These are phyloP conservation scores for Empidonax alnorum DNA, from an alignment of 2,113 vertebrate species.

Conservation along the genomic window DNA sequence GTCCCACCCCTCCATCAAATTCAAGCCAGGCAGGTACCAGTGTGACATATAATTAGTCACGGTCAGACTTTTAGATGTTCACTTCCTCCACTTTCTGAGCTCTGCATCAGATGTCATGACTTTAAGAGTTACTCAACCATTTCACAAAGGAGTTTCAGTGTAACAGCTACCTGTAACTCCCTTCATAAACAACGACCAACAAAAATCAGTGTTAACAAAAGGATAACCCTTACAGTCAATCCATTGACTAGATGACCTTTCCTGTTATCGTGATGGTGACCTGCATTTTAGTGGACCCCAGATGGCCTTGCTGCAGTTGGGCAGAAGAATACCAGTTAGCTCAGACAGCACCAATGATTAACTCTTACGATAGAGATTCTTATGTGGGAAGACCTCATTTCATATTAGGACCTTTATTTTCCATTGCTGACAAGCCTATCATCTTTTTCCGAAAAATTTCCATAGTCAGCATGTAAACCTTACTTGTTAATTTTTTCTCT, in stretches of 20 bases:
- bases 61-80: neutral
- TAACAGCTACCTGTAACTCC: neutral
- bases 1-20: neutral
- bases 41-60: neutral
- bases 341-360: neutral
- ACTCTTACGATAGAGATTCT: neutral
- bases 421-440: neutral
- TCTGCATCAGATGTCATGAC: neutral
- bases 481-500: neutral
- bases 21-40: neutral
- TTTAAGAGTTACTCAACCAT: neutral
- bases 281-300: neutral
- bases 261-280: neutral
- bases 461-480: neutral
- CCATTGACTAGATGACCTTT: neutral
- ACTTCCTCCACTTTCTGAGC: neutral
- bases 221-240: neutral
- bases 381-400: accelerated
- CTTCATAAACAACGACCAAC: neutral
- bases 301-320: neutral
- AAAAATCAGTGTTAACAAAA: neutral
- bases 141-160: neutral
- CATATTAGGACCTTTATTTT: neutral
- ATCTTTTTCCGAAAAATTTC: neutral
- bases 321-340: neutral